A percentile compares a stretch with the other conserved stretches of the same genome.
phyloP scores from a whole-genome alignment of 2,113 vertebrate genomes.

The Aphelocoma coerulescens region DNA sequence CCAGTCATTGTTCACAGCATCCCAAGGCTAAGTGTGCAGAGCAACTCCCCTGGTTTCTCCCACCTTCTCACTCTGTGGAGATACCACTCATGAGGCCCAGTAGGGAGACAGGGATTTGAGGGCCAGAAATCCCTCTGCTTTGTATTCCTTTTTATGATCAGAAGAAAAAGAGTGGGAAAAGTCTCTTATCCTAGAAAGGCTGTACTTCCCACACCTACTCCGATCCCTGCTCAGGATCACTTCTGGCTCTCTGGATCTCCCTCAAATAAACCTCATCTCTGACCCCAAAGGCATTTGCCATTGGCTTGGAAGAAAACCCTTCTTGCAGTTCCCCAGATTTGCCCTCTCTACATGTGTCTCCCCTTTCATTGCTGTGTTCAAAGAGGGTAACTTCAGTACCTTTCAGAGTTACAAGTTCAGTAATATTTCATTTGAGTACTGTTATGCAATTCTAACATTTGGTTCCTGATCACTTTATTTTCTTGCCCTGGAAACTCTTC shows the following conservation, averaged over 20 bases:
- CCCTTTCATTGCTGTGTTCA: accelerated
- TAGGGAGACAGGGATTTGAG: background rate
- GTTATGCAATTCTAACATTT: background rate
- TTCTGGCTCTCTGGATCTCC: background rate
- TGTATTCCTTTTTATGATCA: background rate
- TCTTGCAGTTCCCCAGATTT: background rate
- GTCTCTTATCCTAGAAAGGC: background rate
- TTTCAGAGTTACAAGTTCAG: background rate
- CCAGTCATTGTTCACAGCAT: background rate
- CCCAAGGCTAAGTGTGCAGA: background rate
- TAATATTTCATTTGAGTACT: background rate
- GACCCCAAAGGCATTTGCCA: background rate
- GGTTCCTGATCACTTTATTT: background rate
- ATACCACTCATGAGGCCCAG: background rate
- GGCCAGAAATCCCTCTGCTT: background rate
- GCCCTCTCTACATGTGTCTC: background rate
- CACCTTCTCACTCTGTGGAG: background rate
- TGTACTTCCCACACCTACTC: background rate
- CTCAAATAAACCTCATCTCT: background rate
- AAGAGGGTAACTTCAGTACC: background rate
- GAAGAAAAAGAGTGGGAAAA: background rate
- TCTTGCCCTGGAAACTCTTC: background rate
- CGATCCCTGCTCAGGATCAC: background rate
- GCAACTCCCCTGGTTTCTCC: background rate
- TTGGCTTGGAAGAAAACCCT: background rate